phyloP scores from a whole-genome alignment of 2,113 vertebrate species.

The Stigmatopora argus region DNA sequence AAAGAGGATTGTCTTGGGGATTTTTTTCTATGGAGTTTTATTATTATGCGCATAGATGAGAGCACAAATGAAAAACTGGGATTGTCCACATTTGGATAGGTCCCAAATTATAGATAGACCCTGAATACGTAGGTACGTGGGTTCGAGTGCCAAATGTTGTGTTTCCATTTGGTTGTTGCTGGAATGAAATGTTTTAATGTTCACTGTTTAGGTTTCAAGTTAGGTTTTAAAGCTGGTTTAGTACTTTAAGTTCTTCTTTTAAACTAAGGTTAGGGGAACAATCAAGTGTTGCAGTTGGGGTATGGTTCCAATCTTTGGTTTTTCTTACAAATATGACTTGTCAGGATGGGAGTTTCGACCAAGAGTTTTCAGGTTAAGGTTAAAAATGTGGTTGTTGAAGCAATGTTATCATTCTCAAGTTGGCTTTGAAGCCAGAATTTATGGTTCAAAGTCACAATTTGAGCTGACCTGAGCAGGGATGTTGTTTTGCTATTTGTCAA shows the following conservation, averaged over 20 bases:
- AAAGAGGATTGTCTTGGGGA: not conserved
- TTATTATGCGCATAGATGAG: constrained; percentile 1
- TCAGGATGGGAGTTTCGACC: too few species aligned
- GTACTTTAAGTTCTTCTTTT: too few species aligned
- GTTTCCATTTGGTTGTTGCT: not conserved
- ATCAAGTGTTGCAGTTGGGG: too few species aligned
- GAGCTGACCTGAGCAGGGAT: not conserved
- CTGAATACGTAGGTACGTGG: not conserved
- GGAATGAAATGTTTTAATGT: too few species aligned
- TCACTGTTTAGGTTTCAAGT: too few species aligned
- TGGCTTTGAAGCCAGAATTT: not conserved
- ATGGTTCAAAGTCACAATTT: not conserved
- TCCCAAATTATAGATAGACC: not conserved
- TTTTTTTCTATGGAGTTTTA: not conserved
- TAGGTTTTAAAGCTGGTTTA: too few species aligned
- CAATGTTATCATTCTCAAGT: not conserved
- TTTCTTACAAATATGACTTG: too few species aligned
- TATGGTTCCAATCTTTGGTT: too few species aligned
- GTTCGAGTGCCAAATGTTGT: not conserved
- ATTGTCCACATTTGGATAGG: not conserved
- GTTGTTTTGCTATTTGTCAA: not conserved
- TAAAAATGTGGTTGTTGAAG: not conserved
- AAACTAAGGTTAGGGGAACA: too few species aligned
- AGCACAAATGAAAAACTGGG: not conserved
- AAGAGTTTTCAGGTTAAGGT: not conserved